Evolutionary conservation across 2,888 invertebrate genomes (phyloP).

Genomic region (Tortrix viridana): DNA sequence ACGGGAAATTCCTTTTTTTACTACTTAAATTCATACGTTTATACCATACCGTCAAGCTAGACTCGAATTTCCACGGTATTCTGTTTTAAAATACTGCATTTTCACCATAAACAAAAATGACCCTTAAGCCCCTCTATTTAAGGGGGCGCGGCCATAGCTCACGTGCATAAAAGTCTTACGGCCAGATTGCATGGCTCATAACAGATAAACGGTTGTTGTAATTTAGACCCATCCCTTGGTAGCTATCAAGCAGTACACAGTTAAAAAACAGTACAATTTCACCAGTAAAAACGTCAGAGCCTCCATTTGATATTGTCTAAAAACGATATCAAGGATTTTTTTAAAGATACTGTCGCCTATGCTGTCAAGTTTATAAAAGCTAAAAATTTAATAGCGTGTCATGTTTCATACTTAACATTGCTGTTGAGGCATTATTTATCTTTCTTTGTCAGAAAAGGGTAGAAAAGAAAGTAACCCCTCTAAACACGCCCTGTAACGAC

Average conservation of each 20-base stretch:
- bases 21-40: no score
- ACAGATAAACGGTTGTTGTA: conserved; percentile 73
- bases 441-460: no score
- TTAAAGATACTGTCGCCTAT: background rate
- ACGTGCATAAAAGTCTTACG: conserved; percentile 39
- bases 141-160: conserved; percentile 29
- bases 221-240: conserved; percentile 53
- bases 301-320: no score
- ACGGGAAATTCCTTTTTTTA: no score
- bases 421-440: no score
- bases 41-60: no score
- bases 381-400: no score
- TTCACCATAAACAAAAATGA: conserved; percentile 37
- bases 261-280: conserved; percentile 8
- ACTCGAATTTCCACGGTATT: background rate
- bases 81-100: conserved; percentile 25
- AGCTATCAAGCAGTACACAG: conserved; percentile 23
- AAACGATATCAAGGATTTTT: no score
- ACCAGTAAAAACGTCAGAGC: no score
- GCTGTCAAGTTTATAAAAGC: background rate
- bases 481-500: no score
- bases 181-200: conserved; percentile 73
- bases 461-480: no score
- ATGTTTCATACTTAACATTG: no score
- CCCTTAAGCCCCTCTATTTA: conserved; percentile 26